Evolutionary conservation across 2,113 vertebrate species (phyloP).

Genomic region (Ondatra zibethicus): DNA sequence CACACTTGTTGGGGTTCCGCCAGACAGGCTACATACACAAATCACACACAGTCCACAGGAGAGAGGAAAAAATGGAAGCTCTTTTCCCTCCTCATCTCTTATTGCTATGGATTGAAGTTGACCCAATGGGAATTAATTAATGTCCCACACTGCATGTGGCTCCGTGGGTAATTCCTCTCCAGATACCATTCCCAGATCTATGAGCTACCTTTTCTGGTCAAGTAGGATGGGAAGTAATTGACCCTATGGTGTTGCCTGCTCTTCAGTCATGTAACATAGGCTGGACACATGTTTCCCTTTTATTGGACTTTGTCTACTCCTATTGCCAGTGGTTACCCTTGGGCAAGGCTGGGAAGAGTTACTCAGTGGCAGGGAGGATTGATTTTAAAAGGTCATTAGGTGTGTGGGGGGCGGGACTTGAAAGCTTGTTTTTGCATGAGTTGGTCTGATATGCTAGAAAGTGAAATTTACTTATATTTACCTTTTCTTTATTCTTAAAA

Average conservation of each 20-base stretch:
- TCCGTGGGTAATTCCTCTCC: neutral
- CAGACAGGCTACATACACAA: neutral
- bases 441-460: neutral
- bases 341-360: neutral
- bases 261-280: too few relatives aligned
- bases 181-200: neutral
- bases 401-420: neutral
- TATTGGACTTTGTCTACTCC: neutral
- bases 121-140: fast-evolving
- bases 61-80: fast-evolving
- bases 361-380: neutral
- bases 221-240: neutral
- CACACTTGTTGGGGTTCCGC: neutral
- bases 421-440: neutral
- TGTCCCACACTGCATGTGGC: neutral
- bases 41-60: neutral
- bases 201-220: neutral
- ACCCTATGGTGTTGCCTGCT: neutral
- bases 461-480: neutral
- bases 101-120: neutral
- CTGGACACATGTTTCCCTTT: neutral
- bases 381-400: neutral
- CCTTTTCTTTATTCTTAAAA: neutral
- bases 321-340: neutral
- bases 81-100: too few relatives aligned